These are phyloP conservation scores for Monopterus albus DNA, from an alignment of 2,113 vertebrate species.

Conservation along the genomic window DNA sequence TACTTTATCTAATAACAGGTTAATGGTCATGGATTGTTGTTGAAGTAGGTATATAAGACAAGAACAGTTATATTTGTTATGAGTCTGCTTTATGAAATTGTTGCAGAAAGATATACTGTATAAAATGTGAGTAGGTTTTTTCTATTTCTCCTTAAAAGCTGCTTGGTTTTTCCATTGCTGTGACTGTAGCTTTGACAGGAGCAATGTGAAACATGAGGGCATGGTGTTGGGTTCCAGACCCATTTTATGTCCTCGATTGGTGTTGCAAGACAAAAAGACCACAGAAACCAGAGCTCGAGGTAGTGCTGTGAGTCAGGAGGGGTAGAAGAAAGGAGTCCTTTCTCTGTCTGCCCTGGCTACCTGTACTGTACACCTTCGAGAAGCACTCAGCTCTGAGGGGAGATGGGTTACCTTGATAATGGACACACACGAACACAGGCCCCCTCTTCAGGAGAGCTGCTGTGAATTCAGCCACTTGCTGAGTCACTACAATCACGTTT, in stretches of 20 bases:
- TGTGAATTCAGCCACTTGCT: constrained; percentile 64
- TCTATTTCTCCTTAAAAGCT: constrained; percentile 8
- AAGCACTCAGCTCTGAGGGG: constrained; percentile 70
- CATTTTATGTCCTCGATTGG: constrained; percentile 76
- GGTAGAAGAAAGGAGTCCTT: constrained; percentile 78
- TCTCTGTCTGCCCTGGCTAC: constrained; percentile 56
- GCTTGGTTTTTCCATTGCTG: constrained; percentile 17
- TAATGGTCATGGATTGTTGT: not conserved
- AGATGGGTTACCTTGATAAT: constrained; percentile 77
- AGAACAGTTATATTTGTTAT: not conserved
- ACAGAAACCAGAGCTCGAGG: constrained; percentile 78
- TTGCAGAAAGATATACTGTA: too few species aligned
- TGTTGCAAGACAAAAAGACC: constrained; percentile 77
- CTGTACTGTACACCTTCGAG: constrained; percentile 77
- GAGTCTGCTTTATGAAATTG: not conserved
- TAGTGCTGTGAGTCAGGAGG: constrained; percentile 59
- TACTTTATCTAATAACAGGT: constrained; percentile 7
- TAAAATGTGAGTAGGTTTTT: not conserved
- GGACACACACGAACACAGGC: constrained; percentile 34
- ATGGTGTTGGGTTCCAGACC: constrained; percentile 79
- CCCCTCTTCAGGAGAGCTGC: constrained; percentile 45
- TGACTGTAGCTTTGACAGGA: constrained; percentile 51
- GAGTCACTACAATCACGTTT: constrained; percentile 53
- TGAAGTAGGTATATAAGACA: not conserved
- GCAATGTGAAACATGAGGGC: constrained; percentile 68